Base-by-base conservation (phyloP, 2,888 invertebrate genomes). In the Aporophyla nigra region DNA sequence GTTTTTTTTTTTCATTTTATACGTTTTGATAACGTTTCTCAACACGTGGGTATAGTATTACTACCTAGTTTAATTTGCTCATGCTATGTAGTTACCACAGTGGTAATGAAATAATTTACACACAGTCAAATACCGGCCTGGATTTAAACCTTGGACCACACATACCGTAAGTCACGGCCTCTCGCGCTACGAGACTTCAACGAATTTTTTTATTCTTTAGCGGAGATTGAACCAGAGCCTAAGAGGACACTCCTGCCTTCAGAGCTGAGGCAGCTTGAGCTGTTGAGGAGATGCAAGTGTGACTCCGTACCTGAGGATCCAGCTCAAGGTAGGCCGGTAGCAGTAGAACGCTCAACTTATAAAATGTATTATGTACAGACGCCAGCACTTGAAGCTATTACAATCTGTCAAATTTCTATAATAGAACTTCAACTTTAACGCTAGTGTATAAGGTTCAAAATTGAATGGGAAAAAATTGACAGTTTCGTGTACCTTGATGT, bases 261-360 rank as follows among this genome's bases (percentile, higher is more conserved):
- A 0, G 92, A 93, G n/a, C 74, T 96, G 59, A 84, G 96, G 0
- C 59, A 79, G 5, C 80, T 95, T 24, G 95, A 96, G 58, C 94
- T 94, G 9, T 66, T 95, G 89, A 78, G 89, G 19, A 89, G 91
- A 0, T 96, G 96, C 92, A 96, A 96, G 73, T 96, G 96, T 56
- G 96, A 96, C 83, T 0, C 1, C n/a, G 1, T 6, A 5, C 0
- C 10, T 7, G 24, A 7, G 6, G 9, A 2, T 19, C 6, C 1
- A 5, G 14, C 0, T 14, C 14, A 46, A n/a, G 78, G 76, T 76
- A 76, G 2, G 54, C 19, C 7, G 16, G 6, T n/a, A n/a, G 19
- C n/a, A 5, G 2, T n/a, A 46, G 43, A 27, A 27, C 21, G 14
- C 24, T 68, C 4, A 1, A n/a, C 16, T 4, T 46, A 43, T 19